Evolutionary conservation across 2,113 vertebrate genomes (phyloP), one percentile per base, ranked within the genome.

Genomic region (Odontophorus gujanensis): DNA sequence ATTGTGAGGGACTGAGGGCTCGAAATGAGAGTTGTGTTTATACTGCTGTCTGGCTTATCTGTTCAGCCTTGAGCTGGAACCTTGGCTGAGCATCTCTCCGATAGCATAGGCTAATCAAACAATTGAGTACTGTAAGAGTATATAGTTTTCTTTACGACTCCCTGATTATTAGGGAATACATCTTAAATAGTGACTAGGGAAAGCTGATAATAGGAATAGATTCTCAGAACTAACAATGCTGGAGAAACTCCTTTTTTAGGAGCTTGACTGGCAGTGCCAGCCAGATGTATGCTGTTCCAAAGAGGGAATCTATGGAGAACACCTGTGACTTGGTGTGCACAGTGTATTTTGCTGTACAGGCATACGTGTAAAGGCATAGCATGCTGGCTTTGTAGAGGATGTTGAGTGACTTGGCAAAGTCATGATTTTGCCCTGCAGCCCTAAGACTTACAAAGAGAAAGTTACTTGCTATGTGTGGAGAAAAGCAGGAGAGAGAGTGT

Each of bases 331-430:
- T 63, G 10, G 24, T 18, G 30, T 0, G 0, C 0, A 0, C n/a
- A 62, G 24, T 20, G 61, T 32, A 13, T 42, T 69, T 51, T 34
- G 21, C 30, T 53, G 1, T 25, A 47, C 74, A 57, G 17, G 7
- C 6, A 3, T 15, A 5, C 0, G 0, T 34, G 8, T 6, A 40
- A 45, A 87, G 47, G 11, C 11, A 7, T 2, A 14, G 7, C 0
- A 0, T 4, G 20, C 42, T 38, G 50, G 21, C 36, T 77, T 80
- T 42, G 20, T 3, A 13, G 30, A 47, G 1, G 8, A 2, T 38
- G 18, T 36, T 32, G 22, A 51, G 71, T 2, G 12, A 59, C 30
- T 83, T 57, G 36, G 53, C 30, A n/a, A 30, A 40, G 11, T 9
- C 8, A 6, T 48, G 85, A 47, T 84, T 85, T 91, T 45, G 18